Percentiles rank a stretch among this genome's conserved stretches.
These are phyloP conservation scores for Meles meles DNA, from an alignment of 2,113 vertebrate genomes.

Conservation along the genomic window DNA sequence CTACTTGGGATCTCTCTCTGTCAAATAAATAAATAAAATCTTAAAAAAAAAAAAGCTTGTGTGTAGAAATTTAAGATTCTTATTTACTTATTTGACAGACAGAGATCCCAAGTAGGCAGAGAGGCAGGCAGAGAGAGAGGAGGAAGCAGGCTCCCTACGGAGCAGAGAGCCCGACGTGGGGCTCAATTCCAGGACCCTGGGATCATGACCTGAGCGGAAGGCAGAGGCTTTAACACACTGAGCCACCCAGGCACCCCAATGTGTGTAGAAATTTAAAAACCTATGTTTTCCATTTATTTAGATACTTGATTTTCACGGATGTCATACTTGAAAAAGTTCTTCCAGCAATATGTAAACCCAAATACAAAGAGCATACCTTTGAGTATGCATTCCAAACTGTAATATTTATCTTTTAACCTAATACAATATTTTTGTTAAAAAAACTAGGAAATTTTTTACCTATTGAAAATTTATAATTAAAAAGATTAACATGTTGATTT, in stretches of 20 bases:
- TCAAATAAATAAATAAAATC: no score
- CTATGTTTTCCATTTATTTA: not conserved
- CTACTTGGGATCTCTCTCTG: no score
- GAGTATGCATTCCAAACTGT: not conserved
- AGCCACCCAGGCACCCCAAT: no score
- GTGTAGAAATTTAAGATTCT: not conserved
- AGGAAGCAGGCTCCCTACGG: no score
- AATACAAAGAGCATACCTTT: not conserved
- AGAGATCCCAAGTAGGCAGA: no score
- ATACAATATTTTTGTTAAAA: not conserved
- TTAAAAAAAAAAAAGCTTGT: no score
- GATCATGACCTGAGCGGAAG: no score
- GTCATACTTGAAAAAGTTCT: not conserved
- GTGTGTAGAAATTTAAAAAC: not conserved
- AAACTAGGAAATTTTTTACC: not conserved
- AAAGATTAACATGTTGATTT: not conserved
- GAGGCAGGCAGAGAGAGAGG: no score
- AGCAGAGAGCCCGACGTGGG: no score
- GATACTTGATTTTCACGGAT: not conserved
- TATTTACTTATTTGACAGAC: no score
- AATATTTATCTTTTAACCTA: not conserved
- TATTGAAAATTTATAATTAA: not conserved
- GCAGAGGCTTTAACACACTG: no score
- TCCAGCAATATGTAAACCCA: not conserved
- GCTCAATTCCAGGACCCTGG: no score